Evolutionary conservation across 2,888 invertebrate genomes (phyloP), one percentile per base, ranked within the genome.

Genomic region (Agrenia bidenticulata): DNA sequence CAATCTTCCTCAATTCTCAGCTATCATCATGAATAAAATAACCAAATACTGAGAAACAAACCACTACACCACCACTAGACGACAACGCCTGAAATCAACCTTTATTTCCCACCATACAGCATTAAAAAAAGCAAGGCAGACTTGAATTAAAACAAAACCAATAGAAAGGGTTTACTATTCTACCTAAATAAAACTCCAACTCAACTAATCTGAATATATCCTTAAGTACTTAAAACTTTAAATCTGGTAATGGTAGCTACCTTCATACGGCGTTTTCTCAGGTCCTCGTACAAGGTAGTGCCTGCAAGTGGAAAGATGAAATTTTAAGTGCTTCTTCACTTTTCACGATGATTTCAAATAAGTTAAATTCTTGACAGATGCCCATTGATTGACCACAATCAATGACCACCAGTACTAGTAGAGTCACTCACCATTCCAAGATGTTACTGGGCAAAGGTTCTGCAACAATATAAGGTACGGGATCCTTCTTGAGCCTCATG

Each of bases 261-360:
- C 94, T 80, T 93, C 92, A 80, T 97, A 99, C 0, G 94, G 94
- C 42, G 94, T 92, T 76, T 90, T 89, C 80, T 95, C 95, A 26
- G 99, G 98, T 1, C 99, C 99, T 80, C 88, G 88, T 0, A 99
- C 94, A 56, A 97, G 92, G 80, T 98, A 99, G 82, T 94, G 94
- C 92, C 89, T 89, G 78, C 7, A 61, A 59, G 23, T n/a, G 21
- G 23, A 63, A 57, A 19, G 27, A 61, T 26, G 37, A 39, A 11
- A 11, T 11, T 15, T 39, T 15, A 11, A 11, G 15, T 39, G 39
- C 15, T 39, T 39, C 39, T 11, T 39, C 53, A 39, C 17, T 53
- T 24, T 61, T 11, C 23, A 41, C 21, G 21, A 27, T 19, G n/a
- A 58, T 51, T 51, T 24, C 2, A 32, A 4, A 17, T 41, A 56